These are phyloP conservation scores for Macrophya annulata DNA, from an alignment of 2,888 invertebrate species.

Conservation along the genomic window DNA sequence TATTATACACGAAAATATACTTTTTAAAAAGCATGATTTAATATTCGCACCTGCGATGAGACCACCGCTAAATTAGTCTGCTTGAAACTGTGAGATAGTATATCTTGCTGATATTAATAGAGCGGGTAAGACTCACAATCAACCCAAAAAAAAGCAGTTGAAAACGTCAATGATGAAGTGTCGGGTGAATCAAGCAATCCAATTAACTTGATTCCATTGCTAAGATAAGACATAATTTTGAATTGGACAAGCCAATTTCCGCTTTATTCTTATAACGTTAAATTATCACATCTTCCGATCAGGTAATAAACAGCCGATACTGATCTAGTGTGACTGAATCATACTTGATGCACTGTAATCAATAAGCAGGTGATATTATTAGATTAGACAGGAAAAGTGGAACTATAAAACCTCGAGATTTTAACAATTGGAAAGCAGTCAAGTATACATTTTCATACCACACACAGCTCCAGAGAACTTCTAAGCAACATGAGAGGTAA, in stretches of 20 bases:
- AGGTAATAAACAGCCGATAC: not conserved
- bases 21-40: not conserved
- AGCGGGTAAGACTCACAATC: not conserved
- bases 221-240: not conserved
- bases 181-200: not conserved
- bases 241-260: not conserved
- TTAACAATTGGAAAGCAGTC: conserved; percentile 6
- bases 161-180: not conserved
- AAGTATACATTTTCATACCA: not conserved
- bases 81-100: not conserved
- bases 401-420: conserved; percentile 14
- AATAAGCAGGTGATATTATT: not conserved
- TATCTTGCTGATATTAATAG: conserved; percentile 4
- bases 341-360: not conserved
- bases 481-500: conserved; percentile 24
- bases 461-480: not conserved
- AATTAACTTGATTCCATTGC: not conserved
- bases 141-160: not conserved
- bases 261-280: not conserved
- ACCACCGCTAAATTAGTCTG: not conserved
- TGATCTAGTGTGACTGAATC: not conserved
- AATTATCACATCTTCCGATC: conserved; percentile 27
- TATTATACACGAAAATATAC: not conserved
- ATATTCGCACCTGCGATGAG: not conserved
- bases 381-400: not conserved